These are phyloP conservation scores for Microtus oregoni DNA, from an alignment of 2,113 vertebrate genomes.

Conservation along the genomic window DNA sequence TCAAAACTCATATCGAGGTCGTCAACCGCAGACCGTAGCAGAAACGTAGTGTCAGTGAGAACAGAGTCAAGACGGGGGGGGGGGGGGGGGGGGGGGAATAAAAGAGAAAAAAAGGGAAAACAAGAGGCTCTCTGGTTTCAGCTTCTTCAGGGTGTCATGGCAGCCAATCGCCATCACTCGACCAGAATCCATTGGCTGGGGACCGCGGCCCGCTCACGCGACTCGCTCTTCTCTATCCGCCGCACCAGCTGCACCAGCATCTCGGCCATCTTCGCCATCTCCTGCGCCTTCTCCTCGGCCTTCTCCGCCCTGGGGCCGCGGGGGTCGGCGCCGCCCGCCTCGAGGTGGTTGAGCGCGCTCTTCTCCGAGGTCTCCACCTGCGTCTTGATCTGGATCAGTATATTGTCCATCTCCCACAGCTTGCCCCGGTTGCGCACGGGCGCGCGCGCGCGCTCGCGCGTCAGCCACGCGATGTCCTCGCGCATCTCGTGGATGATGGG, in stretches of 20 bases:
- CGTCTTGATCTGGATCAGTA: constrained; percentile 69
- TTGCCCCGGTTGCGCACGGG: constrained; percentile 52
- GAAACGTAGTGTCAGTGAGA: constrained; percentile 74
- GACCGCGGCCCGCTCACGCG: constrained; percentile 61
- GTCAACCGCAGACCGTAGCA: constrained; percentile 69
- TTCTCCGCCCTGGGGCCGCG: constrained; percentile 19
- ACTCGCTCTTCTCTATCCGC: constrained; percentile 74
- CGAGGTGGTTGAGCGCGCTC: constrained; percentile 70
- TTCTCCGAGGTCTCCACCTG: constrained; percentile 77
- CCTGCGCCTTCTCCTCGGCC: constrained; percentile 72
- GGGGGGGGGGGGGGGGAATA: neutral
- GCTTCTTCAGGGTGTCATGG: constrained; percentile 69
- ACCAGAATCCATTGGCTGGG: constrained; percentile 64
- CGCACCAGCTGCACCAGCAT: constrained; percentile 78
- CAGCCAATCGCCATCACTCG: constrained; percentile 65
- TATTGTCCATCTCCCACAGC: constrained; percentile 72
- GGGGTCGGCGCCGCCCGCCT: neutral
- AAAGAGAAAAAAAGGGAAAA: too few species aligned
- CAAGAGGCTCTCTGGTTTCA: constrained; percentile 74
- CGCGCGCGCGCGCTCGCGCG: constrained; percentile 61
- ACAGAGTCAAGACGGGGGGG: constrained; percentile 39
- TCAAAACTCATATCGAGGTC: constrained; percentile 64
- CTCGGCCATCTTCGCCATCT: constrained; percentile 72
- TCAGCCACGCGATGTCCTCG: constrained; percentile 69
- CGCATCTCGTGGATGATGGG: constrained; percentile 79